Conservation (phyloP, 1,140 invertebrate genomes). For the Agrilus planipennis region DNA sequence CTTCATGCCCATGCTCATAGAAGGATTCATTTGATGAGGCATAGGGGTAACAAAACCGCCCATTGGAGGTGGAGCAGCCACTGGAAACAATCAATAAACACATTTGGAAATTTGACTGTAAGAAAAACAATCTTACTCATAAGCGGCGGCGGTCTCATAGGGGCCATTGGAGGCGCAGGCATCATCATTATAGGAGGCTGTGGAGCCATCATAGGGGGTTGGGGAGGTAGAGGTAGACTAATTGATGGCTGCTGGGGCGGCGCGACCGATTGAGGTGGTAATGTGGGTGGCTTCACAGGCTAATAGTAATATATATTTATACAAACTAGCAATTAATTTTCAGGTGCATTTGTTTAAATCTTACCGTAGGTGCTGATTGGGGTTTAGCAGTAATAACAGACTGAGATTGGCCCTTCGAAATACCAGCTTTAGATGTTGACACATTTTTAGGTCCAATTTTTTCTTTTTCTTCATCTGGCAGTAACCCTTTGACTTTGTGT, state of each 20-base stretch:
- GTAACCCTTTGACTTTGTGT: conserved; percentile 85
- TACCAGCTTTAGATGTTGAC: conserved; percentile 18
- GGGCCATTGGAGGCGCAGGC: conserved; percentile 45
- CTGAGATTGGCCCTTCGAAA: conserved; percentile 23
- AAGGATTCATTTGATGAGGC: conserved; percentile 31
- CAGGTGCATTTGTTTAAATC: conserved; percentile 8
- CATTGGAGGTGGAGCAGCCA: conserved; percentile 39
- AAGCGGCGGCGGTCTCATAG: conserved; percentile 49
- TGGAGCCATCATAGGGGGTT: conserved; percentile 40
- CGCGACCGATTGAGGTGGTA: conserved; percentile 33
- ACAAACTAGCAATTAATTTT: too few species aligned
- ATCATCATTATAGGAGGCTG: conserved; percentile 56
- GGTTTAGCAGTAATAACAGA: conserved; percentile 38
- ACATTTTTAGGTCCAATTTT: conserved; percentile 77
- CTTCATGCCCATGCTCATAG: conserved; percentile 37
- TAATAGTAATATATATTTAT: too few species aligned
- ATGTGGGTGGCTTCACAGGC: conserved; percentile 31
- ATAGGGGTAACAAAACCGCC: conserved; percentile 36
- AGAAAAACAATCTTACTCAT: conserved; percentile 39
- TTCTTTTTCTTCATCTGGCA: conserved; percentile 90
- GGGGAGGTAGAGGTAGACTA: conserved; percentile 38
- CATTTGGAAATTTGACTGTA: conserved; percentile 7
- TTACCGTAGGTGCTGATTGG: conserved; percentile 29
- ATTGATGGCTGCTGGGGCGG: conserved; percentile 35
- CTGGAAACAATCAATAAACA: conserved; percentile 15